Evolutionary conservation across 2,113 vertebrate species (phyloP), one percentile per base, ranked within the genome.

Genomic region (Psammodynastes pulverulentus): DNA sequence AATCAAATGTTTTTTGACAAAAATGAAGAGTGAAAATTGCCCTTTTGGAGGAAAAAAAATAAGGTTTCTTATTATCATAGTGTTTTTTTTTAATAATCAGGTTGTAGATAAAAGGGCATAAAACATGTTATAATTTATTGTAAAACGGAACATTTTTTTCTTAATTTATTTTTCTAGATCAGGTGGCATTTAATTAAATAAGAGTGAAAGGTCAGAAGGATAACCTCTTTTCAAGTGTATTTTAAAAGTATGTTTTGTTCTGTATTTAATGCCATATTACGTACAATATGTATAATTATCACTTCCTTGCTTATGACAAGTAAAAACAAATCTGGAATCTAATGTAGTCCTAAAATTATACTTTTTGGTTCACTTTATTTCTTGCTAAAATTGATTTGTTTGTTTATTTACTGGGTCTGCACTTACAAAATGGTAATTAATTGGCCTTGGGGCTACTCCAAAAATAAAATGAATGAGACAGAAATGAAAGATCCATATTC

Each of bases 1-100:
- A 92, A 58, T 93, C 89, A 93, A 86, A n/a, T 54, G 3, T 89
- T 62, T 91, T 56, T 49, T 93, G 62, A 84, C n/a, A 46, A 51
- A 91, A 88, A 89, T 79, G 29, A 52, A 21, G 3, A 29, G 12
- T 72, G 58, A 92, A 24, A 89, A 29, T 39, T 58, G 72, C 19
- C 79, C 39, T 17, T 45, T 24, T 3, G 10, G 39, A 7, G 51
- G 67, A 91, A 56, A 39, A 88, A 86, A 15, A 58, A 87, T 7
- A 39, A 43, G 26, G 26, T 67, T 87, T 91, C 48, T 58, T 29
- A 39, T 52, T 58, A 49, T 89, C 49, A 4, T 51, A 51, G 9
- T 26, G 9, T 26, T 89, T 67, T 24, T 24, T 79, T 88, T 87
- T 52, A 17, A 45, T 84, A 89, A 90, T 90, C 10, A 72, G 24